These are phyloP conservation scores for Rhingia campestris DNA, from an alignment of 2,888 invertebrate species.

Conservation along the genomic window DNA sequence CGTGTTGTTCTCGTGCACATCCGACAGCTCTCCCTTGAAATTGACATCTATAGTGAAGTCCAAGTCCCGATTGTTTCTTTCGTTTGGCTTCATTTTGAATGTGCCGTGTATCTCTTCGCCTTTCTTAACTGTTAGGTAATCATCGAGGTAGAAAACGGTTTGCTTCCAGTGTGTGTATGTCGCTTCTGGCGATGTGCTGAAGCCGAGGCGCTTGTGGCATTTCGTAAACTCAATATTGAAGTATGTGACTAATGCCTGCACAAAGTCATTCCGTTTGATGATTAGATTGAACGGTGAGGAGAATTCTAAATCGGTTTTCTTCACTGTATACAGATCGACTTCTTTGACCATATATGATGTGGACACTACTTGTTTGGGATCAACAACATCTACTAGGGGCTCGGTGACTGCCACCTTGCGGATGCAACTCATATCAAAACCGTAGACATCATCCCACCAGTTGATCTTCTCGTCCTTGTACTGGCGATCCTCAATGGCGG, in stretches of 20 bases:
- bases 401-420: conserved; percentile 98
- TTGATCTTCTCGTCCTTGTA: conserved; percentile 99
- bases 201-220: conserved; percentile 98
- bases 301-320: conserved; percentile 96
- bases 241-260: conserved; percentile 98
- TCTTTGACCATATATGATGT: conserved; percentile 97
- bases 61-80: conserved; percentile 97
- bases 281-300: conserved; percentile 92
- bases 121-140: conserved; percentile 97
- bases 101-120: conserved; percentile 96
- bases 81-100: conserved; percentile 97
- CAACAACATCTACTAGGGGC: conserved; percentile 99
- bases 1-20: conserved; percentile 92
- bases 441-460: conserved; percentile 99
- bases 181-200: conserved; percentile 98
- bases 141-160: conserved; percentile 98
- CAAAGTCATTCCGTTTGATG: conserved; percentile 95
- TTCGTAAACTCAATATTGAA: conserved; percentile 99
- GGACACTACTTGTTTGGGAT: conserved; percentile 98
- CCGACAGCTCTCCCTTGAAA: conserved; percentile 94
- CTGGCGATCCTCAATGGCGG: conserved; percentile 97
- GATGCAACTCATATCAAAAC: conserved; percentile 99
- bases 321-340: conserved; percentile 99
- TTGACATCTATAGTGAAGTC: conserved; percentile 97
- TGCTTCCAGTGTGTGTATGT: conserved; percentile 99